Conservation (phyloP, 2,888 invertebrate species). For the Ophion ventricosus region DNA sequence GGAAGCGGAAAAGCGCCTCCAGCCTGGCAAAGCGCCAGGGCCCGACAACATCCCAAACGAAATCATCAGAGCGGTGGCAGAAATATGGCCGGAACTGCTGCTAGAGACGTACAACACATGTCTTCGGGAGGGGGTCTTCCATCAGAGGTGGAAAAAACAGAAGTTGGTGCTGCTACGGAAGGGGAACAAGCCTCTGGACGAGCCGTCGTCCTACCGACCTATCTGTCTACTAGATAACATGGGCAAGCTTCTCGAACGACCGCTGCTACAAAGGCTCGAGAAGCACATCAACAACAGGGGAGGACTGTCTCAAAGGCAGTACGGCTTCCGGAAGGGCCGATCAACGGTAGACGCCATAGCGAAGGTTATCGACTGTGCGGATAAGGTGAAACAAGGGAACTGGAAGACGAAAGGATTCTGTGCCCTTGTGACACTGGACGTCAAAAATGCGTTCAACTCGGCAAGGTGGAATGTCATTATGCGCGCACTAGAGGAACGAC, state of each 20-base stretch:
- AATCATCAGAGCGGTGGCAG: conserved; percentile 26
- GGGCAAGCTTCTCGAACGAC: conserved; percentile 38
- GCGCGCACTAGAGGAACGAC: not conserved
- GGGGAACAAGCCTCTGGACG: conserved; percentile 50
- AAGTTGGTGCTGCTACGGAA: conserved; percentile 55
- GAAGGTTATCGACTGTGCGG: conserved; percentile 10
- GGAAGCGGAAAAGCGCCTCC: conserved; percentile 20
- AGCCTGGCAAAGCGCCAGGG: conserved; percentile 34
- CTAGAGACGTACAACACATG: conserved; percentile 49
- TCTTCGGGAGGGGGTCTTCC: conserved; percentile 44
- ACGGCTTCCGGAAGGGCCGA: conserved; percentile 55
- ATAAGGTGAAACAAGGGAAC: conserved; percentile 19
- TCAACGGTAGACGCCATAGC: conserved; percentile 57
- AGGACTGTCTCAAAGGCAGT: conserved; percentile 42
- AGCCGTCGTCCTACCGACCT: conserved; percentile 55
- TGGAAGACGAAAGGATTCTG: conserved; percentile 39
- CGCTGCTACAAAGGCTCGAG: conserved; percentile 36
- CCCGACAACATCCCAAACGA: conserved; percentile 44
- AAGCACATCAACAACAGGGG: conserved; percentile 26
- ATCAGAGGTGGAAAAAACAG: conserved; percentile 51
- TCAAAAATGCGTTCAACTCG: conserved; percentile 37
- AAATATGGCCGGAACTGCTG: conserved; percentile 40
- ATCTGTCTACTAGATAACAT: conserved; percentile 48
- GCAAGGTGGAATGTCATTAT: conserved; percentile 24
- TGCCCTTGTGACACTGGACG: conserved; percentile 38